Evolutionary conservation across 1,140 invertebrate genomes (phyloP), one percentile per base, ranked within the genome.

Genomic region (Brachystomella parvula): DNA sequence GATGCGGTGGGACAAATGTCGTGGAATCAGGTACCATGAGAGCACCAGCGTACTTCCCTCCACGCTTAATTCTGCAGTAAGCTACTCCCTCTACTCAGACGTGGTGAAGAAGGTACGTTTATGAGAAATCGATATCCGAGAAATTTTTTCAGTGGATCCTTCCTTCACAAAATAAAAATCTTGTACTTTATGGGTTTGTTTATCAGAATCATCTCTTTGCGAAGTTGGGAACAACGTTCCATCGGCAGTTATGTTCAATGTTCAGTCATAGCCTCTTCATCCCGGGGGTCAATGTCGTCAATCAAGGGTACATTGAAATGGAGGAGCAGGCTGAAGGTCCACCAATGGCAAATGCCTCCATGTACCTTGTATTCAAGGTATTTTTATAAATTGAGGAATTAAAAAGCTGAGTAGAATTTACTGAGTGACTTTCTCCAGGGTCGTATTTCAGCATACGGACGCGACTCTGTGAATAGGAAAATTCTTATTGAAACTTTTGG

Each of bases 231-330:
- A 33, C 17, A 6, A n/a, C 60, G 1, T 65, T 70, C 1, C 39
- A 66, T 21, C 64, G 68, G 17, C 61, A 70, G 35, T 32, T 66
- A 0, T 47, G 53, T 61, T 17, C 47, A 24, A 64, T 60, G 19
- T 9, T 70, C 24, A 1, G 6, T 24, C 68, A 70, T 33, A 47
- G 47, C 1, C 21, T 66, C 12, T 67, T 57, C 47, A 33, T 70
- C n/a, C 60, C 64, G 19, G 68, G 68, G n/a, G n/a, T 58, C 2
- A 66, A 44, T 15, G 62, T 70, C 17, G 65, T 66, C 2, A 63
- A 65, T 30, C 63, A 65, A 24, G 63, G 67, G n/a, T 44, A 12
- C n/a, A 9, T 44, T 9, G 39, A 44, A 9, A 12, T 44, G 9
- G 39, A 44, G 39, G 39, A 44, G 39, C 9, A 9, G 9, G 39